phyloP scores from a whole-genome alignment of 2,797 vertebrate species.

The Malurus leucopterus region DNA sequence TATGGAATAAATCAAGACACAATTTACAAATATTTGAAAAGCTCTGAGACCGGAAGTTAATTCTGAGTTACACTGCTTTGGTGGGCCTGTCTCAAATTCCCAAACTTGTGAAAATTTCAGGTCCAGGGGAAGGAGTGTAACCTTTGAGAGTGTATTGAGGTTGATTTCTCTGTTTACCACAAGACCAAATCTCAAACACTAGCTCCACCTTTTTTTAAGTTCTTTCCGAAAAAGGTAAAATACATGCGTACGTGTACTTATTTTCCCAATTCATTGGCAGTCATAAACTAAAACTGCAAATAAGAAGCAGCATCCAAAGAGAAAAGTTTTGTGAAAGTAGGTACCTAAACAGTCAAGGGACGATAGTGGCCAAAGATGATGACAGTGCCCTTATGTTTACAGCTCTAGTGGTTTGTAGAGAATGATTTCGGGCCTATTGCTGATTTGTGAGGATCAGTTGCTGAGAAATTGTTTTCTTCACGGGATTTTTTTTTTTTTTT shows the following conservation, averaged over 20 bases:
- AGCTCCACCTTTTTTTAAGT: background rate
- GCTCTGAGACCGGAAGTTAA: background rate
- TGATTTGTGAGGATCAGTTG: background rate
- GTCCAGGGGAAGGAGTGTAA: background rate
- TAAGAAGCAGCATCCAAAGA: background rate
- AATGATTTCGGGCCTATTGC: accelerated
- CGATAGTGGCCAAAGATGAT: background rate
- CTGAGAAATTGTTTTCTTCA: accelerated
- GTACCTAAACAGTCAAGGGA: background rate
- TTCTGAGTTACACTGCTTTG: background rate
- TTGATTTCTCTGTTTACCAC: background rate
- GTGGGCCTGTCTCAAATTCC: background rate
- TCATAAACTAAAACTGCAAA: background rate
- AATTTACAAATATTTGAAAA: background rate
- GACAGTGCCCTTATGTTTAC: background rate
- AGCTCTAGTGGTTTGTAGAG: background rate
- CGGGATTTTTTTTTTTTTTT: no score
- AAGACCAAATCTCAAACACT: background rate
- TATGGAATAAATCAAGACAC: background rate
- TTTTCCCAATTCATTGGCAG: background rate
- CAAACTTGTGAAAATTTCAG: background rate
- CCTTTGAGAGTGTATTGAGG: background rate
- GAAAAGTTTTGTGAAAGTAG: background rate
- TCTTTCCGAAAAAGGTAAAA: background rate
- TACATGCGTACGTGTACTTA: accelerated